Evolutionary conservation across 2,888 invertebrate species (phyloP), one percentile per base, ranked within the genome.

Genomic region (Cantharis rufa): DNA sequence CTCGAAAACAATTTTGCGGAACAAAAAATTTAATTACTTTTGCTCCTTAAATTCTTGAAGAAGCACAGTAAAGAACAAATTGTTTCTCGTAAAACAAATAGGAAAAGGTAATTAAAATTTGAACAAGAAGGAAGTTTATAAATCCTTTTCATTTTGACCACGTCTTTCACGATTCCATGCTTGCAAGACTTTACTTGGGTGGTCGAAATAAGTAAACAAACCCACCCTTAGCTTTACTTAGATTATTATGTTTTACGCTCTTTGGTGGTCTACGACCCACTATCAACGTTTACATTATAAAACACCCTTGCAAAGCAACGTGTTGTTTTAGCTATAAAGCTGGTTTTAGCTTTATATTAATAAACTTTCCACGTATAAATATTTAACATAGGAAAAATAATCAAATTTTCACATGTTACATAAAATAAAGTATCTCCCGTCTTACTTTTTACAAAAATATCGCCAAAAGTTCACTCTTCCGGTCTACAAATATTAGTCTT

Each of bases 241-340:
- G 82, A 82, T 83, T 82, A 83, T 82, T 80, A 82, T 81, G 80
- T 82, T 82, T 82, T 84, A 83, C 81, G 81, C 83, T 80, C 83
- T 81, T 82, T 81, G 84, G 84, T 84, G 84, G 84, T 84, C 84
- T 69, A 74, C 79, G 72, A 66, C 78, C 66, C 74, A 62, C 71
- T 74, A 66, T 66, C 64, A 66, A 62, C 62, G 73, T 32, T 68
- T 73, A 73, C 28, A 72, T 75, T 75, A 66, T 62, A 66, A n/a
- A 76, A 69, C 72, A 68, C 76, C 72, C 76, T 76, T 70, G 72
- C 76, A 76, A 64, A 72, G 64, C 72, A 70, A 70, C 64, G 70
- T 76, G 76, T 76, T 76, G 73, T 76, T 73, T 76, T 73, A 72
- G 61, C 76, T 70, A 72, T 70, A 66, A 69, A 70, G 63, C 63